Percentiles rank a stretch among this genome's conserved stretches.
Conservation (phyloP, 2,113 vertebrate genomes). For the Lepidothrix coronata region DNA sequence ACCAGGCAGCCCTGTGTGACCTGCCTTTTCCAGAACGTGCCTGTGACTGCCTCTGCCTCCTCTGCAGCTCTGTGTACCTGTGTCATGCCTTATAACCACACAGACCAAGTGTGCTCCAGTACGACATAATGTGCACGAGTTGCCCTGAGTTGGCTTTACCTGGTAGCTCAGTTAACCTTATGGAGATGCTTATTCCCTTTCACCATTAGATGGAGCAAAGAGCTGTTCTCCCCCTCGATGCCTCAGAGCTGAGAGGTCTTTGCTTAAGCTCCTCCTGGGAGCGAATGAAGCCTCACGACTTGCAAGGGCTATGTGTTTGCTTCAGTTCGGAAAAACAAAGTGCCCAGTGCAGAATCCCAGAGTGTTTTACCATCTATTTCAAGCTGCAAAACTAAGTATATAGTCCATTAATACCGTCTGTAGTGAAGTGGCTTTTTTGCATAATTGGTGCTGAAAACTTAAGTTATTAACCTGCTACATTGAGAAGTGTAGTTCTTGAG, state of each 20-base stretch:
- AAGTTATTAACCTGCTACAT: background rate
- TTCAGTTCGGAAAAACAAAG: background rate
- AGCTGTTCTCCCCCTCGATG: background rate
- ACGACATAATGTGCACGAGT: accelerated
- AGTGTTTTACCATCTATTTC: background rate
- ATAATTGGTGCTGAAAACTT: background rate
- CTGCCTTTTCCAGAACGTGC: background rate
- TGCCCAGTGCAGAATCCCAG: background rate
- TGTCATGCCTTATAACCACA: background rate
- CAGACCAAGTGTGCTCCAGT: accelerated
- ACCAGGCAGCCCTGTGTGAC: accelerated
- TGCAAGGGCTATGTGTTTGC: background rate
- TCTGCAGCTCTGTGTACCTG: background rate
- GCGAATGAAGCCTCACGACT: background rate
- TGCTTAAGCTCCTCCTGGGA: background rate
- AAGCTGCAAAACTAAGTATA: background rate
- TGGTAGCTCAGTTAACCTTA: background rate
- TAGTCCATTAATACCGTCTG: background rate
- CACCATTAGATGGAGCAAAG: constrained; percentile 19
- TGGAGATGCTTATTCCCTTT: background rate
- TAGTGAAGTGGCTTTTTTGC: background rate
- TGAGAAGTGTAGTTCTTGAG: background rate
- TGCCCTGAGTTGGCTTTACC: background rate
- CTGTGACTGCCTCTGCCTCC: background rate
- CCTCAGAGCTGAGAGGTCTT: background rate